Evolutionary conservation across 2,113 vertebrate species (phyloP), one percentile per base, ranked within the genome.

Genomic region (Vanacampus margaritifer): DNA sequence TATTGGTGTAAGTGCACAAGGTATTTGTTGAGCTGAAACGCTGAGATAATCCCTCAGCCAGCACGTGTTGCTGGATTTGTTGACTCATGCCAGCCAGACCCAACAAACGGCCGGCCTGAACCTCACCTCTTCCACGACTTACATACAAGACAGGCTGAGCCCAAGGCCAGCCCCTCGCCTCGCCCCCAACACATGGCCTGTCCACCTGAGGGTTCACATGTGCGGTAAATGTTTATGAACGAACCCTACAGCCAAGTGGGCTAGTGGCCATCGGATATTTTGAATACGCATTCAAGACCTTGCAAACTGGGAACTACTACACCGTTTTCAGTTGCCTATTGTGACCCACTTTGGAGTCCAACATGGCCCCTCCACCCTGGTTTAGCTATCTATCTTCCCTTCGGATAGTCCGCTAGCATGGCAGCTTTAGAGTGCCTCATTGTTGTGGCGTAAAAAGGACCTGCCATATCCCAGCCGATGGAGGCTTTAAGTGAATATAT

Each of bases 31-130:
- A 64, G 73, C 73, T 79, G 60, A 59, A 54, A 69, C 75, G 76
- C 82, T 83, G 81, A 76, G 69, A 70, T 89, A 88, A 90, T 90
- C 85, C 82, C 66, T 78, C 41, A 60, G 26, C 28, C 70, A 82
- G 80, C 89, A 90, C 85, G 84, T 90, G 84, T 85, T 64, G 71
- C 36, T 50, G 83, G 87, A 90, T 87, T 89, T 89, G 82, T 87
- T 91, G 78, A 88, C 86, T 87, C 84, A 86, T 82, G 74, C 71
- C 68, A 64, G 63, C 21, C 35, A 74, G 56, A 71, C 56, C 66
- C 73, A 82, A 62, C 72, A 81, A 82, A 86, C 56, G 14, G 66
- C 70, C 67, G 66, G 59, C 66, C 78, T 67, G 73, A 72, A 76
- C 81, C 73, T 84, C 76, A 76, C 83, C 71, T 74, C 78, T 79